Evolutionary conservation across 2,888 invertebrate genomes (phyloP), one percentile per base, ranked within the genome.

Genomic region (Protonemura montana): DNA sequence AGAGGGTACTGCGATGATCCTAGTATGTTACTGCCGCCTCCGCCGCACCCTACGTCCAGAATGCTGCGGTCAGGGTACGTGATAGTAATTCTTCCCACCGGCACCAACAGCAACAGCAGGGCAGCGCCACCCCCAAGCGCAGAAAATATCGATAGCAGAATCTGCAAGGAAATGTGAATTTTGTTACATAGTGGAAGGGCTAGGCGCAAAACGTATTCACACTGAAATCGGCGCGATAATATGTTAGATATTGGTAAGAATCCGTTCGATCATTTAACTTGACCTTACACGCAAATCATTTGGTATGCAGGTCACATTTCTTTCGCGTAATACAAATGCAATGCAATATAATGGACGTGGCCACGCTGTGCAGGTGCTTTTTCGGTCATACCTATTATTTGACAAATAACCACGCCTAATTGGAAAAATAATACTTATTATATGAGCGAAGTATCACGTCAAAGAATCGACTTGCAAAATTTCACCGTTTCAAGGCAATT

Each of bases 41-140:
- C 16, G 88, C 87, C 78, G 88, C 95, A 95, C 3, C 93, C 91
- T 41, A 94, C 90, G 76, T 94, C 92, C 88, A 95, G 91, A 88
- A 95, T 93, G 25, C 94, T 92, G 82, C 92, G 91, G 2, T 93
- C 92, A 6, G 95, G 95, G 89, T 94, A 95, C 16, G 93, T 93
- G 81, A 95, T 92, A 0, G 93, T 94, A 88, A 95, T 92, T 88
- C 96, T 92, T 27, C 95, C 96, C 6, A 95, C 94, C 0, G 96
- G 96, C 76, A 96, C 95, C 13, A 94, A 91, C 35, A 96, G 92
- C 86, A 96, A 91, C 27, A 95, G 92, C 84, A 96, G 91, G 0
- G 95, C 94, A 5, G 95, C 94, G 5, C 92, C 92, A 6, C 95
- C 96, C 27, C 95, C 95, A 87, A 95, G 90, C 26, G 93, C 93